Evolutionary conservation across 2,888 invertebrate species (phyloP).

Genomic region (Hypercompe scribonia): DNA sequence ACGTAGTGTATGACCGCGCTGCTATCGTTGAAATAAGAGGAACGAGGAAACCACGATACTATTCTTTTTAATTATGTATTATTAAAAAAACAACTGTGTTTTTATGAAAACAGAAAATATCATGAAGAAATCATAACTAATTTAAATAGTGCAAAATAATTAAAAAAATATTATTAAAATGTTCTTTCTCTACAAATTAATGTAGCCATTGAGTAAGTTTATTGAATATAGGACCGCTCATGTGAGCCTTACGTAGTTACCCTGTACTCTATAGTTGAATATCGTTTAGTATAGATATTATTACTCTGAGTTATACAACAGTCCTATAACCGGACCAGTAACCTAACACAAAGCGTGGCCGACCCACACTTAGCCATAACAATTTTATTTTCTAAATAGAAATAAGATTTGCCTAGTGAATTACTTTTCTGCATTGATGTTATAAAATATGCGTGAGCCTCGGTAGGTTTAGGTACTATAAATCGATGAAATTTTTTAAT

Average conservation of each 20-base stretch:
- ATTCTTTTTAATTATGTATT: not conserved
- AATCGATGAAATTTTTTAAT: no score
- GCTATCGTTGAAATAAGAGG: not conserved
- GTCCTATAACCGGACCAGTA: slow-evolving; percentile 14
- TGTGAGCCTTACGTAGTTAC: slow-evolving; percentile 13
- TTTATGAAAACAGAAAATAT: not conserved
- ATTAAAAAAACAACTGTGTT: not conserved
- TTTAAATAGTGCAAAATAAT: no score
- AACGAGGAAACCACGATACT: not conserved
- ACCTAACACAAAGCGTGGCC: slow-evolving; percentile 8
- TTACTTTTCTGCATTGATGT: not conserved
- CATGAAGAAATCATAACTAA: no score
- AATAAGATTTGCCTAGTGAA: not conserved
- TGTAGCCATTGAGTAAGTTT: not conserved
- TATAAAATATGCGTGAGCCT: not conserved
- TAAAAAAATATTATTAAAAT: no score
- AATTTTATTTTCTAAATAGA: not conserved
- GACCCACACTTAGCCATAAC: slow-evolving; percentile 18
- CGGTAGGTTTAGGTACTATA: no score
- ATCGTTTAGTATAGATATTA: slow-evolving; percentile 14
- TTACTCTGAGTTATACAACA: slow-evolving; percentile 13
- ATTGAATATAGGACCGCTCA: slow-evolving; percentile 12
- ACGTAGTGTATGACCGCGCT: no score
- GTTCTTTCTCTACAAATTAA: not conserved
- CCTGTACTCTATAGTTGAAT: slow-evolving; percentile 5